Evolutionary conservation across 2,888 invertebrate species (phyloP), one percentile per base, ranked within the genome.

Genomic region (Lasioglossum zephyrum): DNA sequence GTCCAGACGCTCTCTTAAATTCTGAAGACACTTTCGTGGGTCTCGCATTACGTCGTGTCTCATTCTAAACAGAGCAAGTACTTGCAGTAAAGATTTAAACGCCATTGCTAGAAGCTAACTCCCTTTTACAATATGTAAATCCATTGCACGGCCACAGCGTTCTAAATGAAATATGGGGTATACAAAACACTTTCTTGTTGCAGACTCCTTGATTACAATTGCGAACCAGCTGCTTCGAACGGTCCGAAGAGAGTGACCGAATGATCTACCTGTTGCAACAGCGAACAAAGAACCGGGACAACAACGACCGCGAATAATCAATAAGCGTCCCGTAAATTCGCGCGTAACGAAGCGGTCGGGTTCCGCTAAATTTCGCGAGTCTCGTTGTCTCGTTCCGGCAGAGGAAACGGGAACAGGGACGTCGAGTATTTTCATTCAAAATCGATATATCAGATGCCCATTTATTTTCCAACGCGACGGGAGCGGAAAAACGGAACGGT

Each of bases 371-470:
- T 86, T 60, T 57, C 53, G 18, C 31, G 4, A n/a, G 57, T 44
- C 36, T 16, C 31, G 66, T 16, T 36, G 57, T 44, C 36, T 16
- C 31, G 66, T 16, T 36, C 3, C 5, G 13, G 18, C 13, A 6
- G n/a, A 6, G n/a, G 41, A 26, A 47, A 1, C 39, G 39, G 1
- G 5, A 18, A n/a, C 26, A 47, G 16, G 18, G 2, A 3, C 66
- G 70, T 26, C 63, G 26, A 31, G 16, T 18, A 57, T 78, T 83
- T 77, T 87, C 63, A 41, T 73, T 75, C 79, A 36, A 75, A 75
- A 74, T 83, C 85, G 79, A 87, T 82, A 83, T 78, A 81, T 78
- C 83, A 73, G 22, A 44, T 72, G 36, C 63, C 72, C 81, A 75
- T 79, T 87, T 79, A 60, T 84, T 84, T 77, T n/a, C 72, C 69